Evolutionary conservation across 1,140 invertebrate species (phyloP), one percentile per base, ranked within the genome.

Genomic region (Drosophila repletoides): DNA sequence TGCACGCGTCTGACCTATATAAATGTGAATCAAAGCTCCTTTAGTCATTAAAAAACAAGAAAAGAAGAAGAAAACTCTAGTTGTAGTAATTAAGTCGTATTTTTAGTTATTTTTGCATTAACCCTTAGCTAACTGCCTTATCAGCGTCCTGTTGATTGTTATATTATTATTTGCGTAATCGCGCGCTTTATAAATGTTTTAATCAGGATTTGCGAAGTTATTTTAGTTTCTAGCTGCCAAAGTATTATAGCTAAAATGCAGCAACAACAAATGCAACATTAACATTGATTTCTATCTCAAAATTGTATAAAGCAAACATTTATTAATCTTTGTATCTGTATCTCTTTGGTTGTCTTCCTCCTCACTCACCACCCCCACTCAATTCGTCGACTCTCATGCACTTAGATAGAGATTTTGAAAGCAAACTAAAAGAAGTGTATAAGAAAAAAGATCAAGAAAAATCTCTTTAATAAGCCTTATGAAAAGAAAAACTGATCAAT

Each of bases 11-110:
- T 31, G 51, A 64, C 43, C 49, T 56, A 69, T 58, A 66, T 33
- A 81, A 81, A 71, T 72, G 75, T 75, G 67, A 84, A 84, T 83
- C 79, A 83, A 83, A 83, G 73, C 77, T 83, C 79, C 79, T 84
- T 84, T 84, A 84, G 71, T 79, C 53, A 58, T 52, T 65, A 72
- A 84, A 67, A n/a, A n/a, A n/a, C n/a, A n/a, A n/a, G n/a, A n/a
- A n/a, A n/a, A n/a, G n/a, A n/a, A n/a, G n/a, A n/a, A n/a, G 24
- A 33, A 24, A 52, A 40, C 60, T 64, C 33, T 83, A 81, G 77
- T 72, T 83, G 29, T 80, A 80, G 53, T n/a, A 10, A 56, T 60
- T 80, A 76, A 83, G 77, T 77, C 55, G 59, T 81, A 77, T 36
- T 29, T 68, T 73, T 77, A 81, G 68, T 69, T 65, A 59, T 40